A percentile compares a stretch with the other conserved stretches of the same genome.
Evolutionary conservation across 2,797 vertebrate genomes (phyloP).

Genomic region (Gymnopithys bicolor): DNA sequence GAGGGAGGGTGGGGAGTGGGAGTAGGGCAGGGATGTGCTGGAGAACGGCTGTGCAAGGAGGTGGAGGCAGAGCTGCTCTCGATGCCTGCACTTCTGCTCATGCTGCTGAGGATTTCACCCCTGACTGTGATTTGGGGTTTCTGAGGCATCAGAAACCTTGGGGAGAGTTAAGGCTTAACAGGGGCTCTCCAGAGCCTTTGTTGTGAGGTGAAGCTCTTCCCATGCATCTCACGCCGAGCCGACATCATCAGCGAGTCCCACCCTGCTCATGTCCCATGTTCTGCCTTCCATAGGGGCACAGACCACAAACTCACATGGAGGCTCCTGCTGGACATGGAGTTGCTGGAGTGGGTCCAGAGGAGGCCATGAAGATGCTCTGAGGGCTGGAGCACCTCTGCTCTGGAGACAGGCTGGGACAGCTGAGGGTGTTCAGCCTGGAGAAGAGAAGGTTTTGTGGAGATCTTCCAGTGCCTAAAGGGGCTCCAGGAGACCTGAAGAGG

Average conservation of each 20-base stretch:
- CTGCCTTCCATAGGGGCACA: rapidly evolving
- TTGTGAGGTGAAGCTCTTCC: background rate
- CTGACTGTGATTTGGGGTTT: rapidly evolving
- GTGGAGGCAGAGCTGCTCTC: background rate
- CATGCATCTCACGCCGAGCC: rapidly evolving
- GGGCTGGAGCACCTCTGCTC: background rate
- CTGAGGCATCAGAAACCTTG: rapidly evolving
- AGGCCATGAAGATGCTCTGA: background rate
- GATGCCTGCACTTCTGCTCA: rapidly evolving
- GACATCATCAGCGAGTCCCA: rapidly evolving
- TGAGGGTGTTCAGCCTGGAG: background rate
- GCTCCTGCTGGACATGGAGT: background rate
- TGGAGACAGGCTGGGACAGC: background rate
- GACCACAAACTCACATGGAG: rapidly evolving
- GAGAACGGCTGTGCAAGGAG: background rate
- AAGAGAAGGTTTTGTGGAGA: background rate
- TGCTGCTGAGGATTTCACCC: rapidly evolving
- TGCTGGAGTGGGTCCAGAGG: background rate
- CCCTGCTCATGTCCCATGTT: rapidly evolving
- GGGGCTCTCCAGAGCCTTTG: background rate
- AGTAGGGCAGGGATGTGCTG: rapidly evolving
- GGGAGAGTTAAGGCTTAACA: background rate
- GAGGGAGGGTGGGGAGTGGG: background rate
- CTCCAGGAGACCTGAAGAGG: background rate
- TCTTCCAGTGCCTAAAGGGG: background rate